Conservation (phyloP, 2,888 invertebrate species). For the Holacanthella duospinosa region DNA sequence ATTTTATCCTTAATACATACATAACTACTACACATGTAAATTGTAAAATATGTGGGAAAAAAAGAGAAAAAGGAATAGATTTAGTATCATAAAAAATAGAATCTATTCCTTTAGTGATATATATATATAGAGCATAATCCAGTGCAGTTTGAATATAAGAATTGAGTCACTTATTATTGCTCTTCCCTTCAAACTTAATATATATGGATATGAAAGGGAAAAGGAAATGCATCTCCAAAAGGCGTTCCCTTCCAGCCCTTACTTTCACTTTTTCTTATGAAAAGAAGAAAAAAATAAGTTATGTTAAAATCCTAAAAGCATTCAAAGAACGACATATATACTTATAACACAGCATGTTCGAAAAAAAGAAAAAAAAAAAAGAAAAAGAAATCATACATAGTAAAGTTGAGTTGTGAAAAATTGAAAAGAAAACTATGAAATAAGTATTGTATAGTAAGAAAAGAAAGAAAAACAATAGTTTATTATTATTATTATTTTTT, state of each 20-base stretch:
- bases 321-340: conserved; percentile 8
- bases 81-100: conserved; percentile 27
- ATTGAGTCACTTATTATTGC: too few species aligned
- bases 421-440: too few species aligned
- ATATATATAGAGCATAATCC: neutral
- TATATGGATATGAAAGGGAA: too few species aligned
- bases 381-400: too few species aligned
- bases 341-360: neutral
- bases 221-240: neutral
- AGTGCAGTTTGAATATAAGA: too few species aligned
- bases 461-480: too few species aligned
- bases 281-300: conserved; percentile 14
- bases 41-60: conserved; percentile 32
- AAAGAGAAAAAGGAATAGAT: conserved; percentile 30
- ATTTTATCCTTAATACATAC: too few species aligned
- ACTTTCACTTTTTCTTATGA: neutral
- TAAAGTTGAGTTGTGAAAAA: too few species aligned
- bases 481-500: too few species aligned
- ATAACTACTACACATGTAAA: conserved; percentile 8
- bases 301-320: conserved; percentile 27
- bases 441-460: too few species aligned
- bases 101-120: conserved; percentile 17
- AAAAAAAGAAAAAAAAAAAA: neutral
- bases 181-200: too few species aligned
- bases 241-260: neutral